phyloP scores from a whole-genome alignment of 2,113 vertebrate genomes.

The Lepidothrix coronata region DNA sequence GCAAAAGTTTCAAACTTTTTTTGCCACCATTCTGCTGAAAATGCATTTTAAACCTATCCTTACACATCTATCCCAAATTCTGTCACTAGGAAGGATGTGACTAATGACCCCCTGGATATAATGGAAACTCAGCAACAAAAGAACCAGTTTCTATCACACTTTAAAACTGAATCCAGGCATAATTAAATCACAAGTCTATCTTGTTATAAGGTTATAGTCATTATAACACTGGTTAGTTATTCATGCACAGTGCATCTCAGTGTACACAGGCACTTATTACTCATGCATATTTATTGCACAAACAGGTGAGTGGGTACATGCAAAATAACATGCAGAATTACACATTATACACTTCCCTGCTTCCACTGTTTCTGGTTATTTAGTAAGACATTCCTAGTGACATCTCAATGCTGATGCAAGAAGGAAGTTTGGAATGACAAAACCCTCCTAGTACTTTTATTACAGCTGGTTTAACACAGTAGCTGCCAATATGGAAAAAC shows the following conservation, averaged over 20 bases:
- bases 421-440: neutral
- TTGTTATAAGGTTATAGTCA: neutral
- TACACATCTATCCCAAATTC: neutral
- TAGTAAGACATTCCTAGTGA: neutral
- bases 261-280: neutral
- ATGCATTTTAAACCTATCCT: neutral
- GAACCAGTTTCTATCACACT: neutral
- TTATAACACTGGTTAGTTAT: neutral
- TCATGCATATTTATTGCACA: neutral
- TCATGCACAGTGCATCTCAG: neutral
- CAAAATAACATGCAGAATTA: neutral
- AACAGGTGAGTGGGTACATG: neutral
- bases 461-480: neutral
- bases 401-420: neutral
- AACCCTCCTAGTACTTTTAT: neutral
- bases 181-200: neutral
- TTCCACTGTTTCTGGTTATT: neutral
- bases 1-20: neutral
- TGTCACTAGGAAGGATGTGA: neutral
- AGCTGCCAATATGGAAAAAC: neutral
- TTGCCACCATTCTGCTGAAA: neutral
- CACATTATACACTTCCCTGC: neutral
- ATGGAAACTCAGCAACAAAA: neutral
- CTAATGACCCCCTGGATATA: neutral
- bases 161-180: neutral